Percentiles rank a stretch among this genome's conserved stretches.
These are phyloP conservation scores for Ostrea edulis DNA, from an alignment of 1,140 invertebrate species.

Conservation along the genomic window DNA sequence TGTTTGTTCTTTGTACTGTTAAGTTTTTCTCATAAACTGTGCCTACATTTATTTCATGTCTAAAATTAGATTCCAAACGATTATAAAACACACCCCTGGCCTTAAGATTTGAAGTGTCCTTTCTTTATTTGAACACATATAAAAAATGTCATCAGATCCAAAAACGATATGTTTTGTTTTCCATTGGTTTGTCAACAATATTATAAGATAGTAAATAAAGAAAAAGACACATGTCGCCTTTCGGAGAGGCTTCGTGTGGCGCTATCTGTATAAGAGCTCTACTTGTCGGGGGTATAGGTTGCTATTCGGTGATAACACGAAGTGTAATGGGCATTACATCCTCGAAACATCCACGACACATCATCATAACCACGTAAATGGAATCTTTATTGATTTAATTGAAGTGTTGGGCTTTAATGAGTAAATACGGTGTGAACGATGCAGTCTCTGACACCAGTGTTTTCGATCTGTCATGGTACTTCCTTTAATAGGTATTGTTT, in stretches of 20 bases:
- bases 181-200: slow-evolving; percentile 26
- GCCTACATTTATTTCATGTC: too few relatives aligned
- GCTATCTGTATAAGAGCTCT: neutral
- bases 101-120: neutral
- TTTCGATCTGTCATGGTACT: neutral
- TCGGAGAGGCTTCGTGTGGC: slow-evolving; percentile 15
- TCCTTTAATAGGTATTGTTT: neutral
- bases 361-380: slow-evolving; percentile 29
- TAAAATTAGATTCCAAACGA: neutral
- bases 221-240: slow-evolving; percentile 27
- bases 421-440: slow-evolving; percentile 15
- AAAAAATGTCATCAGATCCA: slow-evolving; percentile 1
- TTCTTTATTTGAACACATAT: neutral
- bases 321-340: slow-evolving; percentile 27
- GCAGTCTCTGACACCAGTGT: neutral
- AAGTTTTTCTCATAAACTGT: too few relatives aligned
- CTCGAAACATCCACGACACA: slow-evolving; percentile 28
- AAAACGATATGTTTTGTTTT: slow-evolving; percentile 29
- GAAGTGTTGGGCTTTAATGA: slow-evolving; percentile 29
- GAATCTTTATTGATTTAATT: slow-evolving; percentile 40
- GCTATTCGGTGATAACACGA: slow-evolving; percentile 1
- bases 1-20: too few relatives aligned
- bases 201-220: slow-evolving; percentile 16
- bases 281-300: neutral
- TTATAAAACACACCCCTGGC: neutral